Base-by-base conservation (phyloP, 1,140 invertebrate genomes). In the Pomacea maculata region DNA sequence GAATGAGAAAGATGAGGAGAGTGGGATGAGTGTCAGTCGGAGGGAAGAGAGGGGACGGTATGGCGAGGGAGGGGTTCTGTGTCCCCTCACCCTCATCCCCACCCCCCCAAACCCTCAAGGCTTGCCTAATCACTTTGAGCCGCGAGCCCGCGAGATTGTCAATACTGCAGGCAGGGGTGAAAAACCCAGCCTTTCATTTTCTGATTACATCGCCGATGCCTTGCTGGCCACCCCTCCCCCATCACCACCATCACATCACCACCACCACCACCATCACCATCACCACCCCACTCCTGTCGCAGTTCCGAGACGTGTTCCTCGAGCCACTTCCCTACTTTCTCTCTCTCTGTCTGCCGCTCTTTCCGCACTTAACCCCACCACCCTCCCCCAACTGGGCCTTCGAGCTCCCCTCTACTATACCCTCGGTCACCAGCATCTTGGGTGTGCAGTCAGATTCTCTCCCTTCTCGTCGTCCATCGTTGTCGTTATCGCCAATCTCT, bases 171-270 rank as follows among this genome's bases (percentile, higher is more conserved):
- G 67, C 12, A 34, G 57, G 15, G 15, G 57, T 17, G 67, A 70
- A 11, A 65, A 70, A n/a, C n/a, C 67, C 67, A 70, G 67, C 67
- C 67, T 70, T 70, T 70, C 67, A 70, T 70, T 70, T 70, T 70
- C 67, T 70, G 67, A 70, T 70, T 70, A 70, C 67, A 70, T 70
- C 67, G 67, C 67, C 29, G 21, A 17, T 21, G 67, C 67, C 67
- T 70, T 34, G 57, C 57, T 61, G 11, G 11, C 15, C 15, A 11
- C 57, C 57, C 15, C 8, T 17, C 15, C 57, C 3, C 57, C 15
- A 4, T 17, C 57, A 4, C 15, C 57, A 10, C 55, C 55, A 9
- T 14, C 14, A 9, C 55, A 9, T 57, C 55, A 9, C 55, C 55
- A 57, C 25, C 25, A 25, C 25, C 25, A 25, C 25, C 25, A 25